phyloP scores from a whole-genome alignment of 2,113 vertebrate species.

The Ancistrus triradiatus region DNA sequence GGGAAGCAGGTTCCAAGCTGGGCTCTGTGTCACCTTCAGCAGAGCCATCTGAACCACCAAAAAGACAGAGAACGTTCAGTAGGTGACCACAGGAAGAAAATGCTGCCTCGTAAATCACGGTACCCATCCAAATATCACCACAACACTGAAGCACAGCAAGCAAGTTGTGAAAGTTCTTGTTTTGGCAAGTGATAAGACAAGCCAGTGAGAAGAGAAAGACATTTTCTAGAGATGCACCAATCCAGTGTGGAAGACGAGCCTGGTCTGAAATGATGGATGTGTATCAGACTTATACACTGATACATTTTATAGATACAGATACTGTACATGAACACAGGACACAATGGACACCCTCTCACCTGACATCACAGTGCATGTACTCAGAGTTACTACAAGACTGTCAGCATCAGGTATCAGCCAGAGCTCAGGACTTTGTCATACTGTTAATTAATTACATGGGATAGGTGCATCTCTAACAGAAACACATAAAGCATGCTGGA shows the following conservation, averaged over 20 bases:
- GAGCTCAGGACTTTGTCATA: no score
- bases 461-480: not conserved
- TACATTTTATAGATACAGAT: not conserved
- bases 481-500: conserved; percentile 20
- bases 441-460: not conserved
- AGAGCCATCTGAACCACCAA: conserved; percentile 37
- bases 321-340: not conserved
- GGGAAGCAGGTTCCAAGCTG: conserved; percentile 51
- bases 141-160: conserved; percentile 26
- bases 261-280: not conserved
- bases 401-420: not conserved
- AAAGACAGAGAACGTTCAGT: conserved; percentile 9
- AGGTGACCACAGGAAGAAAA: not conserved
- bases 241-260: not conserved
- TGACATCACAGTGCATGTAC: no score
- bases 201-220: not conserved
- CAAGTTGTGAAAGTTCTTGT: not conserved
- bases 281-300: not conserved
- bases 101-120: not conserved
- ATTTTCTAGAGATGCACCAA: not conserved
- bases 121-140: not conserved
- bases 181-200: not conserved
- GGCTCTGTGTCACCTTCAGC: conserved; percentile 53
- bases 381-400: no score
- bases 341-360: no score